Evolutionary conservation across 2,113 vertebrate genomes (phyloP).

Genomic region (Tauraco erythrolophus): DNA sequence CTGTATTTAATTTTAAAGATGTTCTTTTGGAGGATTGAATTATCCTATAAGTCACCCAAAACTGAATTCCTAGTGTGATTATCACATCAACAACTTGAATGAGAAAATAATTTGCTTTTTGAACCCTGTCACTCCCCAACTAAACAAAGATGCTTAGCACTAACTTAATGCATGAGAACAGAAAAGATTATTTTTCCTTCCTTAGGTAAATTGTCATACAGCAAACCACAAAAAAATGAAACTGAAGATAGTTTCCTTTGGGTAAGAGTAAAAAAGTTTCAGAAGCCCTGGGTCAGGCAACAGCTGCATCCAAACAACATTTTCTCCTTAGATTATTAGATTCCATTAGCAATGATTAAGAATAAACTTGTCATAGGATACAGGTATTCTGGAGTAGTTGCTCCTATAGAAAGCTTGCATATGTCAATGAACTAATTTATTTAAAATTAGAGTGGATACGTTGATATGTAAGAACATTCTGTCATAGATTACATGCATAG

Average conservation of each 20-base stretch:
- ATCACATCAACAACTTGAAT: neutral
- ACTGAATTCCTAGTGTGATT: neutral
- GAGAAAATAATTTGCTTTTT: neutral
- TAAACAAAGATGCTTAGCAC: neutral
- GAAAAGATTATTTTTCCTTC: neutral
- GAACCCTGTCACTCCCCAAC: accelerated
- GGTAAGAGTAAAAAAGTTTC: neutral
- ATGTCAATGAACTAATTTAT: neutral
- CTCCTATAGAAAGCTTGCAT: neutral
- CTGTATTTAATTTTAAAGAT: neutral
- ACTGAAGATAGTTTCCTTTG: neutral
- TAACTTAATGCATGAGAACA: neutral
- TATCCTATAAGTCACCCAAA: neutral
- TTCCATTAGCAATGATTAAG: neutral
- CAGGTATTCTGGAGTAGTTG: neutral
- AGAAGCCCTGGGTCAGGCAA: neutral
- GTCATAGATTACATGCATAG: neutral
- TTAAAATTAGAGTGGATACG: neutral
- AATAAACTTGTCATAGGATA: neutral
- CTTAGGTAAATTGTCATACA: neutral
- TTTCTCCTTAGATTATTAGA: accelerated
- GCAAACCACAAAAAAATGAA: neutral
- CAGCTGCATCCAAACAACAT: neutral
- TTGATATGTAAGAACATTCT: neutral
- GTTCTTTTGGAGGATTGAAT: neutral